Conservation (phyloP, 1,140 invertebrate genomes). For the Hyphantria cunea region DNA sequence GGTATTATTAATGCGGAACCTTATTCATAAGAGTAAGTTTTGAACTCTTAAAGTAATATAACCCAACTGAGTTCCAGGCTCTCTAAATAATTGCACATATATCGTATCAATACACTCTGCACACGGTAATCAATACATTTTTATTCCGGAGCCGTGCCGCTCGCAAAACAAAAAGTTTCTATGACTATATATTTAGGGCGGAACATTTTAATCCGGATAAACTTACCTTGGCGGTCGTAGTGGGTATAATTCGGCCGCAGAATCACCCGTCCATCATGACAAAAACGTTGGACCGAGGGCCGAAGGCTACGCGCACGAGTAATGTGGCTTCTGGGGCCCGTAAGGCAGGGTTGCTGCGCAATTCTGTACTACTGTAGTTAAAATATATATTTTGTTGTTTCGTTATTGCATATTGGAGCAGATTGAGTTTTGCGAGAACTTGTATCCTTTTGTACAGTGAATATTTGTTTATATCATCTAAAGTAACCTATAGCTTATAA, state of each 20-base stretch:
- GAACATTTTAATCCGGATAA: slow-evolving; percentile 30
- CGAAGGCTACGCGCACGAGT: slow-evolving; percentile 21
- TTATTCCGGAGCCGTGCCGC: not conserved
- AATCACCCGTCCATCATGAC: slow-evolving; percentile 30
- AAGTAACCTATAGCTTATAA: too few relatives aligned
- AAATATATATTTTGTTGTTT: not conserved
- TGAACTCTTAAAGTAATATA: too few relatives aligned
- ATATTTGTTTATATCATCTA: too few relatives aligned
- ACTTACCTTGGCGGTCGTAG: slow-evolving; percentile 25
- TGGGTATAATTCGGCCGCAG: slow-evolving; percentile 16
- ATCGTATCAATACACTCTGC: too few relatives aligned
- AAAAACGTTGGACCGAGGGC: slow-evolving; percentile 16
- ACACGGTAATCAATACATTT: not conserved
- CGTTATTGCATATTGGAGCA: not conserved
- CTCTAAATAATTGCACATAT: too few relatives aligned
- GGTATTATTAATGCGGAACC: too few relatives aligned
- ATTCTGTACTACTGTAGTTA: slow-evolving; percentile 19
- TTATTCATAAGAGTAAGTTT: too few relatives aligned
- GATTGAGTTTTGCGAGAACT: not conserved
- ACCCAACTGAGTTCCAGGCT: too few relatives aligned
- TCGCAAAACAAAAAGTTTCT: not conserved
- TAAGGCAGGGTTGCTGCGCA: slow-evolving; percentile 24
- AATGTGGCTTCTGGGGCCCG: slow-evolving; percentile 28
- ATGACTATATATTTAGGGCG: slow-evolving; percentile 5
- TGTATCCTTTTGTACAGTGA: not conserved